Evolutionary conservation across 2,888 invertebrate species (phyloP).

Genomic region (Diaprepes abbreviatus): DNA sequence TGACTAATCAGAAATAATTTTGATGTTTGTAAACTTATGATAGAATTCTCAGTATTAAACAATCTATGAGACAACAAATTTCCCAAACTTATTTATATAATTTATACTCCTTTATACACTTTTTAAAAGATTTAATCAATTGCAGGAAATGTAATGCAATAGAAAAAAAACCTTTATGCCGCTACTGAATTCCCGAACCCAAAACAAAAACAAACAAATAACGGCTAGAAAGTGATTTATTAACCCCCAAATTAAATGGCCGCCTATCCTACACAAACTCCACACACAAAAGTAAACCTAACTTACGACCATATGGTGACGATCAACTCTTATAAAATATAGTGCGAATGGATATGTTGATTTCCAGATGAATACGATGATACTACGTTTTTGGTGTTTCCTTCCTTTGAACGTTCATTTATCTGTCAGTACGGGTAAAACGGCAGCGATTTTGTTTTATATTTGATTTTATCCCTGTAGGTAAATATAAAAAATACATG

Average conservation of each 20-base stretch:
- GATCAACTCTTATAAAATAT: constrained; percentile 43
- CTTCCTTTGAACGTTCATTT: constrained; percentile 40
- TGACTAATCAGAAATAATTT: too few species aligned
- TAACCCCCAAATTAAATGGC: constrained; percentile 42
- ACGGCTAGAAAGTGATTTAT: constrained; percentile 37
- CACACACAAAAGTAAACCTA: constrained; percentile 26
- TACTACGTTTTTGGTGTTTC: constrained; percentile 28
- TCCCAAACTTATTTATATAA: too few species aligned
- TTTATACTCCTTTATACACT: too few species aligned
- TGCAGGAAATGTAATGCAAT: too few species aligned
- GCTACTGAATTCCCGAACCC: constrained; percentile 6
- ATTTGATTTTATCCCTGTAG: constrained; percentile 2
- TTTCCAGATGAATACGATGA: constrained; percentile 46
- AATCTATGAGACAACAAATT: too few species aligned
- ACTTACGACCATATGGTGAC: constrained; percentile 45
- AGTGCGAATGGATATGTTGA: constrained; percentile 49
- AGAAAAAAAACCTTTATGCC: not conserved
- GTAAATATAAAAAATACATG: not conserved
- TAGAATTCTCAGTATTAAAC: too few species aligned
- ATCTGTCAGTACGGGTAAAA: constrained; percentile 35
- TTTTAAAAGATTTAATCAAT: too few species aligned
- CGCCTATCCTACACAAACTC: constrained; percentile 13
- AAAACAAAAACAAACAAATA: constrained; percentile 23
- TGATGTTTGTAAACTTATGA: too few species aligned
- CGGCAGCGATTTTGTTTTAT: constrained; percentile 30